phyloP scores from a whole-genome alignment of 2,888 invertebrate species.

The Eupithecia exiguata region DNA sequence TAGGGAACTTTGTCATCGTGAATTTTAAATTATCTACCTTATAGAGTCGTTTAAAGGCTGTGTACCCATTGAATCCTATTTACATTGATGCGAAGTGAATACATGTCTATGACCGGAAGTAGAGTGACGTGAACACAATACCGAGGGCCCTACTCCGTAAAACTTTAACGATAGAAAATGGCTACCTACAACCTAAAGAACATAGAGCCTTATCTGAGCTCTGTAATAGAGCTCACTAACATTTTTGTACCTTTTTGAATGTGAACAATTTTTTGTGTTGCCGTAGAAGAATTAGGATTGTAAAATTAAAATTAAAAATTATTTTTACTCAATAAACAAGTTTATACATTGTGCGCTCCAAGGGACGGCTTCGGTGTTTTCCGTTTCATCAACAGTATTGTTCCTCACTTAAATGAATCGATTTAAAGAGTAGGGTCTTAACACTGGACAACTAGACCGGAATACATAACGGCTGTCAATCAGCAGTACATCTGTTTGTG shows the following conservation, averaged over 20 bases:
- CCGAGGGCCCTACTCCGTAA: background rate
- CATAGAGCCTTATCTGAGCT: too few relatives aligned
- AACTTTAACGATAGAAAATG: background rate
- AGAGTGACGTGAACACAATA: background rate
- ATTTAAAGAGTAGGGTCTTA: background rate
- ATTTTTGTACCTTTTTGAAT: background rate
- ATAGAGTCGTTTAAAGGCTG: background rate
- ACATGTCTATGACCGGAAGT: conserved; percentile 1
- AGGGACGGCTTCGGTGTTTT: background rate
- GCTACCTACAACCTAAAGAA: background rate
- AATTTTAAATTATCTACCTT: background rate
- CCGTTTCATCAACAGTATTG: background rate
- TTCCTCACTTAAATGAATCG: background rate
- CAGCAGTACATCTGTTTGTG: conserved; percentile 28
- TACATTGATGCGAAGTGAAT: background rate
- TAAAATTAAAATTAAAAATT: background rate
- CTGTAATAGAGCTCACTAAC: too few relatives aligned
- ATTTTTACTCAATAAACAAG: too few relatives aligned
- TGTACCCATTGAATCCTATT: background rate
- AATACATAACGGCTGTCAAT: conserved; percentile 31
- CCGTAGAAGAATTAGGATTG: background rate
- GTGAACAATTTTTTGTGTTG: background rate
- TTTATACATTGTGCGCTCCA: too few relatives aligned
- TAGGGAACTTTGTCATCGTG: background rate
- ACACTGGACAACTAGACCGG: background rate